Evolutionary conservation across 2,797 vertebrate genomes (phyloP).

Genomic region (Graptemys geographica): DNA sequence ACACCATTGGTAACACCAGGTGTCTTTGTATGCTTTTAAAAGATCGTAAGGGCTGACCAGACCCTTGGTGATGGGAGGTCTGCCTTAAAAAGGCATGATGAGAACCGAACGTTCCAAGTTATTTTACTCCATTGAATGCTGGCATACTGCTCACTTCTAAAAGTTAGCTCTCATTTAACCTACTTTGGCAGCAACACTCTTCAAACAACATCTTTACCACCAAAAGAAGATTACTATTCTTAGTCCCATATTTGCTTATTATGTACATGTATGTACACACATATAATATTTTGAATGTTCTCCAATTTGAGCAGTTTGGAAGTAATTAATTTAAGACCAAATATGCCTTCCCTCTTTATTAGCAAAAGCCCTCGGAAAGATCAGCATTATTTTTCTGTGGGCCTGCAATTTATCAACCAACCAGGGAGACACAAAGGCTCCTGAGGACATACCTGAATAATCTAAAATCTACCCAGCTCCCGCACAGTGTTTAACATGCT

Average conservation of each 20-base stretch:
- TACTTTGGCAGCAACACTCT: background rate
- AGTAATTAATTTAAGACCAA: background rate
- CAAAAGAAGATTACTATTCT: background rate
- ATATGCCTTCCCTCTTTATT: background rate
- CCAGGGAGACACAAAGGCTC: background rate
- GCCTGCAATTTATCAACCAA: background rate
- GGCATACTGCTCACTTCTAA: background rate
- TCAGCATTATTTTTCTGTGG: background rate
- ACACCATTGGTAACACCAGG: background rate
- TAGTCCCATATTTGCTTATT: background rate
- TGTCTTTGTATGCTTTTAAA: background rate
- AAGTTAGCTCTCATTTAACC: background rate
- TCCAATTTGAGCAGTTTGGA: rapidly evolving
- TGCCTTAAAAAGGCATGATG: background rate
- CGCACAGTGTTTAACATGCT: background rate
- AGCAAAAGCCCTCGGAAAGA: background rate
- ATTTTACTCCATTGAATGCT: background rate
- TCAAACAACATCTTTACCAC: background rate
- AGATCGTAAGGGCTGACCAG: background rate
- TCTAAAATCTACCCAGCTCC: background rate
- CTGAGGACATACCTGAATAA: background rate
- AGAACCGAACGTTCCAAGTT: background rate
- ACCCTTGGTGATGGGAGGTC: background rate
- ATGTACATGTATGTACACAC: rapidly evolving
- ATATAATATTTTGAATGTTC: background rate